Evolutionary conservation across 2,113 vertebrate species (phyloP), one percentile per base, ranked within the genome.

Genomic region (Scartelaos histophorus): DNA sequence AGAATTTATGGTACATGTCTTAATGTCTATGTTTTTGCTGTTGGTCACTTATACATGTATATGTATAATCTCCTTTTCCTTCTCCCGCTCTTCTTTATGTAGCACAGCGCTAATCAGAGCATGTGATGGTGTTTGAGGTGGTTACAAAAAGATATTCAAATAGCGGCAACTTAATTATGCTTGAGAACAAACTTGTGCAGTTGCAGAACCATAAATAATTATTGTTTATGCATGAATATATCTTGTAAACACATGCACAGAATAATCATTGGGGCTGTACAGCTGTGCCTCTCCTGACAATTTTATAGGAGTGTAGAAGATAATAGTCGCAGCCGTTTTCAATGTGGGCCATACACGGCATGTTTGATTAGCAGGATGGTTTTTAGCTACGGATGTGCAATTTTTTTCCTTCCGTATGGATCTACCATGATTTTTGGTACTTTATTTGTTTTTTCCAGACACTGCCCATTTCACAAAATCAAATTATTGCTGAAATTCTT

Each of bases 11-110:
- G n/a, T n/a, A 51, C 17, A 51, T 19, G 5, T 51, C 49, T 17
- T 51, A 51, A 51, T 51, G 16, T n/a, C 51, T n/a, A 1, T 54
- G 51, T 54, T 54, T 54, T 54, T 54, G 51, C 19, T 10, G 51
- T 51, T 17, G 49, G 49, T 13, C 11, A 24, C 1, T 58, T 25
- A 17, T 38, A 43, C 4, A 29, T 29, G 29, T 29, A 29, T 69
- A 62, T 47, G 34, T 83, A 74, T 70, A 38, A 46, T 64, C 17
- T 29, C 76, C 67, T 70, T 69, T 73, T 56, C 82, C 82, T 81
- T 25, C 66, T 54, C 53, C 70, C 43, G 53, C 56, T 29, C 29
- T 29, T 29, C 29, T 29, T 29, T 29, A 29, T 29, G 29, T 29
- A 29, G 2, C 29, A 29, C 4, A 29, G 4, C 4, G 29, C 29